Percentiles rank a stretch among this genome's conserved stretches.
phyloP scores from a whole-genome alignment of 2,888 invertebrate species.

The Aproaerema taeniolella region DNA sequence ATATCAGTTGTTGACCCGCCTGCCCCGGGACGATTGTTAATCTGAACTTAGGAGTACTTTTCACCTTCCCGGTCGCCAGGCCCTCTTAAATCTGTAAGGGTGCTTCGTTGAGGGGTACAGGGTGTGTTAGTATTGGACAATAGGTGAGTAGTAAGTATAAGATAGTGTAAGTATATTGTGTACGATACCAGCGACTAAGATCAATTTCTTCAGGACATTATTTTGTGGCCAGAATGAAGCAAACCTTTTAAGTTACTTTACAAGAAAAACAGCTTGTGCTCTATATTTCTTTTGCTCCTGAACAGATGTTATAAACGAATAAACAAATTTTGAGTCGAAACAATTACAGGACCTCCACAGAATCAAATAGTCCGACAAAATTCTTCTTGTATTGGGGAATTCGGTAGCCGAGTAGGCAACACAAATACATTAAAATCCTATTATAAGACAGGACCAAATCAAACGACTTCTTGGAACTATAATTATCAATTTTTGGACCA shows the following conservation, averaged over 20 bases:
- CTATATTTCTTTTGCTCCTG: background rate
- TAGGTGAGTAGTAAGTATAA: too few species aligned
- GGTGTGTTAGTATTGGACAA: background rate
- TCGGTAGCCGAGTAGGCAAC: too few species aligned
- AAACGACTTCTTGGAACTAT: too few species aligned
- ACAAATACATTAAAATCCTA: too few species aligned
- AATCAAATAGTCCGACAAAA: too few species aligned
- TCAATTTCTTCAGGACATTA: background rate
- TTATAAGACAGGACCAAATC: too few species aligned
- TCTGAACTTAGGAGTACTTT: slow-evolving; percentile 68
- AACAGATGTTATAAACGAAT: background rate
- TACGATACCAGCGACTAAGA: background rate
- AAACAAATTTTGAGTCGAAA: too few species aligned
- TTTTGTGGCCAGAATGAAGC: background rate
- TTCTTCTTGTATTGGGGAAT: too few species aligned
- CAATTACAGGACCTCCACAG: too few species aligned
- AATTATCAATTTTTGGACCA: too few species aligned
- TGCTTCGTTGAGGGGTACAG: slow-evolving; percentile 22
- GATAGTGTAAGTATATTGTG: background rate
- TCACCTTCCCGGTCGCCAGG: slow-evolving; percentile 52
- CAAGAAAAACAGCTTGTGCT: background rate
- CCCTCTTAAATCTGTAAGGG: slow-evolving; percentile 44
- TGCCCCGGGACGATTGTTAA: slow-evolving; percentile 56
- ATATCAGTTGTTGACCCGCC: slow-evolving; percentile 22
- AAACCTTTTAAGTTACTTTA: background rate